Percentiles rank a stretch among this genome's conserved stretches.
Evolutionary conservation across 2,888 invertebrate species (phyloP).

Genomic region (Lepidocyrtoides sp.): DNA sequence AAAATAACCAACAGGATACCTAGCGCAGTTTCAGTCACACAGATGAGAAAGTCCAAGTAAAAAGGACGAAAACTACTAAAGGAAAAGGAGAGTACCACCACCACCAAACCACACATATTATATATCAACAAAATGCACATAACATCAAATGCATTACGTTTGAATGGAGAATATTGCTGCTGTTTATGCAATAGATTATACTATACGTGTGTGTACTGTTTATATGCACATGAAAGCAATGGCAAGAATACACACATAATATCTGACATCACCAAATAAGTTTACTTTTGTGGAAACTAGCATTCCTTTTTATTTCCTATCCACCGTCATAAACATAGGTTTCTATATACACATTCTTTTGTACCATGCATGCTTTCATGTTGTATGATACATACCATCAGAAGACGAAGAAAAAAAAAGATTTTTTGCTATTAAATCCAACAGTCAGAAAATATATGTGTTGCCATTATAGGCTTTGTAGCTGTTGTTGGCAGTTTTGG

Average conservation of each 20-base stretch:
- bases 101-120: too few species aligned
- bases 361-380: not conserved
- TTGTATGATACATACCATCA: not conserved
- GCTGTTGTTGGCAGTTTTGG: conserved; percentile 83
- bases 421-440: conserved; percentile 49
- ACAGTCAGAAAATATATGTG: conserved; percentile 72
- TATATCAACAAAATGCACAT: too few species aligned
- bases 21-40: conserved; percentile 23
- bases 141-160: not conserved
- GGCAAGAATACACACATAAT: too few species aligned
- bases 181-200: too few species aligned
- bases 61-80: too few species aligned
- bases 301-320: too few species aligned
- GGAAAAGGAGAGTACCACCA: not conserved
- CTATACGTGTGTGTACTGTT: not conserved
- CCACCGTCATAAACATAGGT: not conserved
- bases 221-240: not conserved
- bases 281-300: too few species aligned
- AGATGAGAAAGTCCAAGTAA: not conserved
- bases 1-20: conserved; percentile 71
- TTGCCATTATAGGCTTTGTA: conserved; percentile 68
- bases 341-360: not conserved
- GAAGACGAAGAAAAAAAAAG: not conserved
- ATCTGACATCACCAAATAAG: too few species aligned
- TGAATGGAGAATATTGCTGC: too few species aligned